Evolutionary conservation across 2,888 invertebrate genomes (phyloP).

Genomic region (Tipula helvola): DNA sequence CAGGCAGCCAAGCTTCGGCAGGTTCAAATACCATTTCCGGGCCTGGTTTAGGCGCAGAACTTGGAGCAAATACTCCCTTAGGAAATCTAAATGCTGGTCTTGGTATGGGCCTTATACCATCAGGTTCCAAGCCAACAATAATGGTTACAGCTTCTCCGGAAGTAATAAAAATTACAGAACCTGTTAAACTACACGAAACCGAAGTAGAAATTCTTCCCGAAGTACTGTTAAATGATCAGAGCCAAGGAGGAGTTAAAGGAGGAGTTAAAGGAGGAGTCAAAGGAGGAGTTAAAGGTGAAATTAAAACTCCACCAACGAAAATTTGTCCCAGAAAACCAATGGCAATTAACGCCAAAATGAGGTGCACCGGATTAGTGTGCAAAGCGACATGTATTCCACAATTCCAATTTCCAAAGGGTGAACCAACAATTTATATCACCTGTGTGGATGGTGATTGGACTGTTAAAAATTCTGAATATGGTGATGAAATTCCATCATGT

Average conservation of each 20-base stretch:
- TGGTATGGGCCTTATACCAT: background rate
- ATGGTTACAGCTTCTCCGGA: background rate
- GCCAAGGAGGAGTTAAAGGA: background rate
- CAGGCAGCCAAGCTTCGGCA: background rate
- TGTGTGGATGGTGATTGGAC: constrained; percentile 41
- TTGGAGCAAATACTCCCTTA: background rate
- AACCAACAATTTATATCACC: constrained; percentile 33
- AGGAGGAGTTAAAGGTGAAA: background rate
- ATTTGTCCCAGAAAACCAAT: constrained; percentile 6
- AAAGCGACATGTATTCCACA: constrained; percentile 37
- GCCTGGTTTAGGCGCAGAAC: background rate
- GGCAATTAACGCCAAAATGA: constrained; percentile 28
- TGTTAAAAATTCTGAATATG: constrained; percentile 33
- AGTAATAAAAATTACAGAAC: background rate
- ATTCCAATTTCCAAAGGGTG: constrained; percentile 43
- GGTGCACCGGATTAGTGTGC: constrained; percentile 38
- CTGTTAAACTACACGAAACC: background rate
- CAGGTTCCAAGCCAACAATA: background rate
- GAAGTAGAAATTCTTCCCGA: background rate
- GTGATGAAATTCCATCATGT: constrained; percentile 43
- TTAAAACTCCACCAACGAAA: background rate
- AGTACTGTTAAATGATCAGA: background rate
- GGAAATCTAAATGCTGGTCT: background rate
- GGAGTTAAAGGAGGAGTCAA: background rate
- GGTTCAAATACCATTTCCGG: background rate